These are phyloP conservation scores for Ellobius talpinus DNA, from an alignment of 2,113 vertebrate genomes.

Conservation along the genomic window DNA sequence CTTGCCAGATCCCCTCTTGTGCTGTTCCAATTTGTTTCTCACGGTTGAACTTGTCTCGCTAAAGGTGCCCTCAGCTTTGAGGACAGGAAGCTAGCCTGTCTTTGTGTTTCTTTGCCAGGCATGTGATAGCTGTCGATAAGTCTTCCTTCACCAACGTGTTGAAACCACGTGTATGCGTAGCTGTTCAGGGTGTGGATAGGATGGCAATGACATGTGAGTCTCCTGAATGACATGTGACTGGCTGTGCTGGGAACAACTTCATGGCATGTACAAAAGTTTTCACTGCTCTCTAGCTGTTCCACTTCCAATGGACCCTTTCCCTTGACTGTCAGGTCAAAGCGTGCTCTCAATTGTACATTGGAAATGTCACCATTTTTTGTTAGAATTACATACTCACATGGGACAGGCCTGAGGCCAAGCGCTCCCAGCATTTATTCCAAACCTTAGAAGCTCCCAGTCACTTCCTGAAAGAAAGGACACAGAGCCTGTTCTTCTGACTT, in stretches of 20 bases:
- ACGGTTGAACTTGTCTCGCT: not conserved
- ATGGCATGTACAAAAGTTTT: not conserved
- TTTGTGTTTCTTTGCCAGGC: not conserved
- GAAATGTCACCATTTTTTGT: constrained; percentile 63
- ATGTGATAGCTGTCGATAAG: not conserved
- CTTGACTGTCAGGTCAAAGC: not conserved
- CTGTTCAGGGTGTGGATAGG: not conserved
- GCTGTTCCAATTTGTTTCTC: constrained; percentile 39
- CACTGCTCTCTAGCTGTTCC: not conserved
- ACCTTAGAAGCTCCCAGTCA: constrained; percentile 74
- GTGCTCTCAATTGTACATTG: not conserved
- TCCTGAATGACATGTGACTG: not conserved
- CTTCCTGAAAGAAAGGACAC: constrained; percentile 82
- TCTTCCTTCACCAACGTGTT: not conserved
- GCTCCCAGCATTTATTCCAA: constrained; percentile 81
- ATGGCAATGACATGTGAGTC: not conserved
- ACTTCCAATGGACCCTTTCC: not conserved
- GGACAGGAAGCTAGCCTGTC: not conserved
- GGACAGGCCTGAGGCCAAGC: constrained; percentile 77
- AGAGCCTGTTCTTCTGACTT: constrained; percentile 89
- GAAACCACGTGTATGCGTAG: not conserved
- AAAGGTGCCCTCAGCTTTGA: constrained; percentile 15
- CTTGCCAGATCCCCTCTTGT: not conserved
- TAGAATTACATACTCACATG: constrained; percentile 69
- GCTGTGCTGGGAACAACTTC: not conserved